Evolutionary conservation across 2,888 invertebrate species (phyloP).

Genomic region (Nemoura dubitans): DNA sequence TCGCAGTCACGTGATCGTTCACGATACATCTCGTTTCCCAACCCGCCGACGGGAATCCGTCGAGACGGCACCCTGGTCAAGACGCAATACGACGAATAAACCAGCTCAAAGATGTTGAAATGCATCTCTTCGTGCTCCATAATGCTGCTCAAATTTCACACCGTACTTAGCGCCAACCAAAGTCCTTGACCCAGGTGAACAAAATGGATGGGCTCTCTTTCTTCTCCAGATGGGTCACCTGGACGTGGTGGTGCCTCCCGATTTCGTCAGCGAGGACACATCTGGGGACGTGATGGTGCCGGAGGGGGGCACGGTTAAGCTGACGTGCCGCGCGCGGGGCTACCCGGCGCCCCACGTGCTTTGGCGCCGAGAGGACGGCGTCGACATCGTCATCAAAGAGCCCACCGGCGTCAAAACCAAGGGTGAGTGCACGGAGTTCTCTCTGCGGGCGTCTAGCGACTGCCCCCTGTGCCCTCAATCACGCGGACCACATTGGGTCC

Average conservation of each 20-base stretch:
- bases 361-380: slow-evolving; percentile 86
- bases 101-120: too few relatives aligned
- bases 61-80: too few relatives aligned
- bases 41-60: too few relatives aligned
- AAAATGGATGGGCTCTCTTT: not conserved
- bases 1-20: too few relatives aligned
- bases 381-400: slow-evolving; percentile 80
- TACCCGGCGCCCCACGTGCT: slow-evolving; percentile 81
- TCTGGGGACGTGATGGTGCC: slow-evolving; percentile 90
- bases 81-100: too few relatives aligned
- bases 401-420: slow-evolving; percentile 70
- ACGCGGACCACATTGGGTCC: too few relatives aligned
- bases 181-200: too few relatives aligned
- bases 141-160: too few relatives aligned
- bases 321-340: slow-evolving; percentile 75
- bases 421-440: slow-evolving; percentile 64
- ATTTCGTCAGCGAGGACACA: slow-evolving; percentile 85
- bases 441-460: not conserved
- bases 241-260: slow-evolving; percentile 91
- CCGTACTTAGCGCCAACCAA: too few relatives aligned
- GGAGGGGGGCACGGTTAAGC: slow-evolving; percentile 74
- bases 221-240: slow-evolving; percentile 68
- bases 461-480: too few relatives aligned
- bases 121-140: too few relatives aligned
- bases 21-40: too few relatives aligned